These are phyloP conservation scores for Steromphala cineraria DNA, from an alignment of 2,888 invertebrate species.

Conservation along the genomic window DNA sequence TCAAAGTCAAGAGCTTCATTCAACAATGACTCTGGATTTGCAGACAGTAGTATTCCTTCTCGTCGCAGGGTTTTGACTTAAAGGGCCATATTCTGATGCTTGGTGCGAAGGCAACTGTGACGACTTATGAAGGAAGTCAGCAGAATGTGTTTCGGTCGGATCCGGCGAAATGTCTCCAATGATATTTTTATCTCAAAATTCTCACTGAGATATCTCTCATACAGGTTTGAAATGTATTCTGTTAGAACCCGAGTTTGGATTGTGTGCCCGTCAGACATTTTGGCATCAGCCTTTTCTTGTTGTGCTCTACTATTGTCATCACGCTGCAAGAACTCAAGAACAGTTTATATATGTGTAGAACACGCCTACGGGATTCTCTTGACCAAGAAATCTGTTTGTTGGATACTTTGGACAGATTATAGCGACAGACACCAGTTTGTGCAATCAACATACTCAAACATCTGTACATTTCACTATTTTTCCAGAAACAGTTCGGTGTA, in stretches of 20 bases:
- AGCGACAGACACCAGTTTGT: not conserved
- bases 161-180: not conserved
- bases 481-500: not conserved
- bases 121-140: not conserved
- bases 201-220: not conserved
- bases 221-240: not conserved
- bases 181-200: slow-evolving; percentile 9
- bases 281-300: not conserved
- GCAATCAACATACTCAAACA: not conserved
- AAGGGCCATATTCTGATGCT: slow-evolving; percentile 18
- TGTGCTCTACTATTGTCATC: not conserved
- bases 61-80: not conserved
- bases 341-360: not conserved
- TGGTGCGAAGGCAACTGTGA: not conserved
- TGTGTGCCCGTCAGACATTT: not conserved
- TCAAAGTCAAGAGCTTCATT: not conserved
- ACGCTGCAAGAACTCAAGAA: not conserved
- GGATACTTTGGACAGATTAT: not conserved
- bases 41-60: not conserved
- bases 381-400: not conserved
- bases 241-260: not conserved
- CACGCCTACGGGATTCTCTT: not conserved
- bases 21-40: not conserved
- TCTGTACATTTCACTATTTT: not conserved
- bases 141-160: not conserved